Conservation (phyloP, 2,113 vertebrate species). For the Pterophyllum scalare region DNA sequence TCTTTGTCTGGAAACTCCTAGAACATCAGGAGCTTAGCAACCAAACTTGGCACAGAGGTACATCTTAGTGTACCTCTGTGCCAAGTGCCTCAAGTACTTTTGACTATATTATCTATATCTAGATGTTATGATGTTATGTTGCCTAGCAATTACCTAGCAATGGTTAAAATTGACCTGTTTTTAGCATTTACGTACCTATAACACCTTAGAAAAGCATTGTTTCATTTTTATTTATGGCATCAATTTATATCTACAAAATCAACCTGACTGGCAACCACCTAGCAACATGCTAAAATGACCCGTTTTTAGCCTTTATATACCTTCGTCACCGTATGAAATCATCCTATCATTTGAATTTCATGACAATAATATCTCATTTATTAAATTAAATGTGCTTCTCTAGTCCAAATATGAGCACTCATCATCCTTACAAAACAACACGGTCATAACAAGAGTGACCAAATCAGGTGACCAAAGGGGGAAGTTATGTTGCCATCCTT, state of each 20-base stretch:
- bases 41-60: neutral
- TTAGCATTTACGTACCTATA: neutral
- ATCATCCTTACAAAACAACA: accelerated
- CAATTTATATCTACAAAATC: neutral
- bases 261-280: neutral
- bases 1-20: no score
- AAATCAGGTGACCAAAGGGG: neutral
- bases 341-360: neutral
- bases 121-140: neutral
- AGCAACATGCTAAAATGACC: neutral
- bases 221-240: no score
- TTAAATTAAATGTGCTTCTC: neutral
- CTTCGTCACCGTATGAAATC: neutral
- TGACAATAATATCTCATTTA: neutral
- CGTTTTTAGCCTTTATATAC: neutral
- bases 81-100: no score
- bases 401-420: neutral
- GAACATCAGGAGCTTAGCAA: neutral
- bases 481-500: neutral
- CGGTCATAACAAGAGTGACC: neutral
- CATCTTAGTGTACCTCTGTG: neutral
- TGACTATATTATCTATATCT: no score
- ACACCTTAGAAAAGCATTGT: neutral
- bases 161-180: no score
- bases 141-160: no score